Conservation (phyloP, 2,113 vertebrate species). For the Neoarius graeffei region DNA sequence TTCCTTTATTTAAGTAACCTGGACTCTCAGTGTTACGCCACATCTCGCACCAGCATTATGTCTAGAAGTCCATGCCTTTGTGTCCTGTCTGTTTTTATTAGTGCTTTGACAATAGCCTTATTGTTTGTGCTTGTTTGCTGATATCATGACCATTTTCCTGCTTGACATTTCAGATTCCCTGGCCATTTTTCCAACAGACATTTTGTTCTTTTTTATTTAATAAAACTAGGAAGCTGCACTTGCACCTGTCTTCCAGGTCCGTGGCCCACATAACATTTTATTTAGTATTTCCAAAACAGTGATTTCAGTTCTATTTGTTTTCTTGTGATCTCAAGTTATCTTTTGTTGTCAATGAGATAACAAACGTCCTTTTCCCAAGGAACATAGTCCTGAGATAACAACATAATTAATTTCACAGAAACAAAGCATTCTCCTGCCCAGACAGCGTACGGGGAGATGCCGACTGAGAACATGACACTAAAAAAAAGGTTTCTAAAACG, state of each 20-base stretch:
- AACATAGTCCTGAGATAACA: not conserved
- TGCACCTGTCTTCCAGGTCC: not conserved
- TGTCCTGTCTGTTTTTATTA: not conserved
- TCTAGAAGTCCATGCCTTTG: not conserved
- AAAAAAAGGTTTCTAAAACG: not conserved
- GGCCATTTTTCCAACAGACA: not conserved
- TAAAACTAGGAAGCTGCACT: not conserved
- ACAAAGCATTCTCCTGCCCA: not conserved
- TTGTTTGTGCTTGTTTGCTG: not conserved
- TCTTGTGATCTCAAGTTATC: not conserved
- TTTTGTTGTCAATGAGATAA: not conserved
- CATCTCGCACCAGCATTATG: not conserved
- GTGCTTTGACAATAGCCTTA: not conserved
- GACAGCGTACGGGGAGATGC: not conserved
- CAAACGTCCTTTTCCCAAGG: not conserved
- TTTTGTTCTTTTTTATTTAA: not conserved
- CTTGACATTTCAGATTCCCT: not conserved
- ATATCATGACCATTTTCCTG: not conserved
- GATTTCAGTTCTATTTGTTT: not conserved
- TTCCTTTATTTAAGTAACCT: not conserved
- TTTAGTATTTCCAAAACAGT: not conserved
- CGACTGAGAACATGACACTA: not conserved
- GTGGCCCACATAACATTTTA: not conserved
- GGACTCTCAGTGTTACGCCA: too few species aligned
- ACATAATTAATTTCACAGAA: not conserved